Conservation (phyloP, 1,140 invertebrate species). For the Drosophila guanche region DNA sequence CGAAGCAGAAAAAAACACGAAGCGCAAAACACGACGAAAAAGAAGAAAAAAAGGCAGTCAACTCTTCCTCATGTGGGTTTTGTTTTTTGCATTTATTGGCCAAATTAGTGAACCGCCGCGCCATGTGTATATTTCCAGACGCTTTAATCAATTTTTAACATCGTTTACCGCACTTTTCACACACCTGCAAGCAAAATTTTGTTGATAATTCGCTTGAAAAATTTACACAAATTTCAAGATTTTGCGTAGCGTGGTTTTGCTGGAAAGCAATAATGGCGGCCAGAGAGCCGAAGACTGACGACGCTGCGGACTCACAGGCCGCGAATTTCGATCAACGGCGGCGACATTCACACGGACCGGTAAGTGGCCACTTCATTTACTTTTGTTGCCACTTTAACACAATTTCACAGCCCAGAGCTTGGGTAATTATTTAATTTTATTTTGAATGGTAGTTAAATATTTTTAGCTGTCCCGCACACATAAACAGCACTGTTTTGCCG, state of each 20-base stretch:
- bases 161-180: constrained; percentile 69
- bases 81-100: constrained; percentile 68
- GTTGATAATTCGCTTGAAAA: constrained; percentile 72
- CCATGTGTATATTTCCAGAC: constrained; percentile 24
- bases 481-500: no score
- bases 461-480: no score
- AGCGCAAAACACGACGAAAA: constrained; percentile 75
- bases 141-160: constrained; percentile 55
- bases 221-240: constrained; percentile 73
- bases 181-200: constrained; percentile 67
- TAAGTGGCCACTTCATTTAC: constrained; percentile 15
- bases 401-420: not conserved
- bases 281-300: constrained; percentile 74
- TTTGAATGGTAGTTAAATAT: not conserved
- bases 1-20: constrained; percentile 71
- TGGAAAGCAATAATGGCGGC: constrained; percentile 80
- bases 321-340: constrained; percentile 48
- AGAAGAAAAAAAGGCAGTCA: constrained; percentile 57
- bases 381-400: not conserved
- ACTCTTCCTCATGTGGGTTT: constrained; percentile 68
- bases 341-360: constrained; percentile 19
- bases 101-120: constrained; percentile 14
- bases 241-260: constrained; percentile 81
- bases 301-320: constrained; percentile 58
- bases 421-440: constrained; percentile 3